Evolutionary conservation across 2,797 vertebrate genomes (phyloP), one percentile per base, ranked within the genome.

Genomic region (Serranus cabrilla): DNA sequence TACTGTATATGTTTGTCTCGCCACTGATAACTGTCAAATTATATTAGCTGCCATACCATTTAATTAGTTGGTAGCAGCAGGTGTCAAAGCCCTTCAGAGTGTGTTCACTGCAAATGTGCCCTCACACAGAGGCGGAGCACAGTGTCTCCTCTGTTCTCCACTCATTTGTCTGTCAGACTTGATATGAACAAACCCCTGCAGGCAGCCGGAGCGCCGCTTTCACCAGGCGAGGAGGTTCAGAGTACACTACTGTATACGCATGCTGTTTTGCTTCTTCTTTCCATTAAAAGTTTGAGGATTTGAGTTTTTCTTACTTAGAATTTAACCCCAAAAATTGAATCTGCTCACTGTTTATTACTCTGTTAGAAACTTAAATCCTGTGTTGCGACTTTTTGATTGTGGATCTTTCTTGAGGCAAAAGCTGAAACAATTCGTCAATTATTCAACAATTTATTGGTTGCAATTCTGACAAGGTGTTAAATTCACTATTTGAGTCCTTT

Each of bases 1-100:
- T 94, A 94, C 89, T 90, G 85, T 90, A 91, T 91, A 87, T 93
- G 91, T 92, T 93, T 95, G 90, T 91, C 89, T 90, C 25, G 4
- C 84, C 69, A 66, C 92, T 91, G 94, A 95, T 95, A 95, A 94
- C 84, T 92, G 92, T 94, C 89, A 91, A 92, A 93, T 94, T 93
- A 93, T 91, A 92, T 93, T 90, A 87, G 89, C 93, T 89, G 92
- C 89, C 82, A 84, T 87, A 74, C 81, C 74, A 78, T 90, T 93
- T 95, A 94, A 94, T 94, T 95, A 94, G 93, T 90, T 90, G 82
- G 82, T 80, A 92, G 87, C 94, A 94, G 94, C 93, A 93, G 93
- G 93, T 94, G 93, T 92, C 87, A 89, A 90, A 93, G 92, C 89
- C 86, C 88, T 88, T 91, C 83, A 87, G 85, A 82, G 68, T 76